These are phyloP conservation scores for Ochlodes sylvanus DNA, from an alignment of 2,888 invertebrate species.

Conservation along the genomic window DNA sequence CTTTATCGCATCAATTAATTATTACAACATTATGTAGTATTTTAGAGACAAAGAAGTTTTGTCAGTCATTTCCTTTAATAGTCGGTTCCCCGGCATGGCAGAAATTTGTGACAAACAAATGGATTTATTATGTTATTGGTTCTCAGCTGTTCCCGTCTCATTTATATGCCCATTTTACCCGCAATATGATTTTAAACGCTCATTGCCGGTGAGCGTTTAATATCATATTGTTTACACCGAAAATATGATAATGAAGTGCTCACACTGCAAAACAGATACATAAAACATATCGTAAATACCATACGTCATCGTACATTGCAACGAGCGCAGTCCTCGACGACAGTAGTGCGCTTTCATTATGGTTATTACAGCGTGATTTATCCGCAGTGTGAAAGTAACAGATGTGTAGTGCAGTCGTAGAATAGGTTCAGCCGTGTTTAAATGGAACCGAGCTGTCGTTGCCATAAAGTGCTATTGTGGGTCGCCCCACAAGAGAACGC, in stretches of 20 bases:
- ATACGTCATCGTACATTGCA: constrained; percentile 20
- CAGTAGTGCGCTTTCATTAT: constrained; percentile 38
- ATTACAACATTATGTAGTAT: no score
- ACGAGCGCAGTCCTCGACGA: constrained; percentile 21
- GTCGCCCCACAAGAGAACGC: constrained; percentile 58
- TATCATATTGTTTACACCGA: not conserved
- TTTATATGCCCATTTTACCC: not conserved
- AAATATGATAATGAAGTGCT: constrained; percentile 7
- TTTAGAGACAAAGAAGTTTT: no score
- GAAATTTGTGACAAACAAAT: no score
- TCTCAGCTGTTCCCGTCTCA: not conserved
- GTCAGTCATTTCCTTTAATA: no score
- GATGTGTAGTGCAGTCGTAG: constrained; percentile 69
- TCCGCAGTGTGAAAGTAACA: constrained; percentile 66
- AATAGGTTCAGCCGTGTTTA: constrained; percentile 63
- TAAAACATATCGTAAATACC: constrained; percentile 8
- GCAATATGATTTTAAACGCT: no score
- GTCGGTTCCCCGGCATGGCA: no score
- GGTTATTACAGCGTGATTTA: constrained; percentile 59
- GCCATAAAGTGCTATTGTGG: constrained; percentile 77
- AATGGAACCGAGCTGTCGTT: constrained; percentile 68
- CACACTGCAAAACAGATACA: not conserved
- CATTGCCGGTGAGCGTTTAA: not conserved
- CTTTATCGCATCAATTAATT: no score
- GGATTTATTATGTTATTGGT: no score